phyloP scores from a whole-genome alignment of 2,797 vertebrate genomes.

The Rhabdophis nuchalis region DNA sequence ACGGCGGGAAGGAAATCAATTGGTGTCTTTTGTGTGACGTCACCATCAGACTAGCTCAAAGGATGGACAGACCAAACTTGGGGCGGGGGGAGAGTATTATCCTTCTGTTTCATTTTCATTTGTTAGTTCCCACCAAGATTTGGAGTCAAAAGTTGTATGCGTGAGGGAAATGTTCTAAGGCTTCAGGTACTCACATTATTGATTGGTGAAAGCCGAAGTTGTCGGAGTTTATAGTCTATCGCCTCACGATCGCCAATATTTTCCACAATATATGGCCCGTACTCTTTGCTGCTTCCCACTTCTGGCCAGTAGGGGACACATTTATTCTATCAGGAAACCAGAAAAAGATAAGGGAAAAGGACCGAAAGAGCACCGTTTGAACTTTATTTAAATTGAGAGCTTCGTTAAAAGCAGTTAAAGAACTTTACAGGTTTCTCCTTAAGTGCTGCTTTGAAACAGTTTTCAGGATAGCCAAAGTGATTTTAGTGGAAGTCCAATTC shows the following conservation, averaged over 20 bases:
- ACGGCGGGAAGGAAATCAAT: neutral
- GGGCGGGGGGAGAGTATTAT: neutral
- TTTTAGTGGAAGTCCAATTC: neutral
- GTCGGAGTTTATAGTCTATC: constrained; percentile 82
- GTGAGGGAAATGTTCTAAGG: neutral
- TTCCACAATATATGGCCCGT: constrained; percentile 76
- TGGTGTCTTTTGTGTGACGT: neutral
- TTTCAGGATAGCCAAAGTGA: neutral
- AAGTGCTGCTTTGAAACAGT: neutral
- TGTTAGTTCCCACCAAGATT: neutral
- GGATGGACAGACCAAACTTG: neutral
- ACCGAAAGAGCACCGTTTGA: neutral
- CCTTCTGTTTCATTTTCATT: neutral
- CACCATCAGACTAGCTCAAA: neutral
- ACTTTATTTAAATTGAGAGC: neutral
- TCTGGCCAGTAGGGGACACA: constrained; percentile 95
- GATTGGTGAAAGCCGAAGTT: constrained; percentile 70
- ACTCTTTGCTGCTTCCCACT: constrained; percentile 61
- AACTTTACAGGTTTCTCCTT: neutral
- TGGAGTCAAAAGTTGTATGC: neutral
- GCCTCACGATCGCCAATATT: constrained; percentile 72
- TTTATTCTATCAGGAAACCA: constrained; percentile 80
- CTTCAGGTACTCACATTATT: constrained; percentile 71
- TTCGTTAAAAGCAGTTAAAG: neutral
- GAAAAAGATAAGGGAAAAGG: neutral